These are phyloP conservation scores for Cathartes aura DNA, from an alignment of 2,113 vertebrate genomes.

Conservation along the genomic window DNA sequence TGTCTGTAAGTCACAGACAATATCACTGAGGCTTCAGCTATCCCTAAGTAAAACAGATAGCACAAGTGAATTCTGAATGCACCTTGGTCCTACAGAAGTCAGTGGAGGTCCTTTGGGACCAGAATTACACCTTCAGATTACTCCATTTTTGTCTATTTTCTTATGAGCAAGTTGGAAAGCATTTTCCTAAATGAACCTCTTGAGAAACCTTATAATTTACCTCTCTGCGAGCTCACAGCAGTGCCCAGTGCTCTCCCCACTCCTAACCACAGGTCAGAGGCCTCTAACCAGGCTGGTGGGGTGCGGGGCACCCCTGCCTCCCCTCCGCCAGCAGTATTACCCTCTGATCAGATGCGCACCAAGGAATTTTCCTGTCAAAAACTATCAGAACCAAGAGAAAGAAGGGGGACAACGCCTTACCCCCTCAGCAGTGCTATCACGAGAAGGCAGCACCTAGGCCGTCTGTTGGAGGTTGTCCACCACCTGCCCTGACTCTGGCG, in stretches of 20 bases:
- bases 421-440: too few species aligned
- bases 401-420: not conserved
- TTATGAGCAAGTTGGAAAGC: not conserved
- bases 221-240: not conserved
- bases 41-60: not conserved
- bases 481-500: not conserved
- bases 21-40: not conserved
- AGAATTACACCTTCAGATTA: not conserved
- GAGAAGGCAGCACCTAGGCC: not conserved
- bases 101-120: not conserved
- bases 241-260: not conserved
- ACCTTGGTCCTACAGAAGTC: not conserved
- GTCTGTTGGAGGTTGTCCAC: not conserved
- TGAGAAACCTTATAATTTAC: not conserved
- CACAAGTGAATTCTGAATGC: not conserved
- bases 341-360: not conserved
- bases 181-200: not conserved
- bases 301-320: not conserved
- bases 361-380: not conserved
- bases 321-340: rapidly evolving
- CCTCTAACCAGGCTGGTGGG: not conserved
- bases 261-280: not conserved
- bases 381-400: not conserved
- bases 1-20: not conserved
- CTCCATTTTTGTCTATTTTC: not conserved